These are phyloP conservation scores for Aurelia sp. DNA, from an alignment of 30 jellyfish, hydroid and myxozoan species.

Conservation along the genomic window DNA sequence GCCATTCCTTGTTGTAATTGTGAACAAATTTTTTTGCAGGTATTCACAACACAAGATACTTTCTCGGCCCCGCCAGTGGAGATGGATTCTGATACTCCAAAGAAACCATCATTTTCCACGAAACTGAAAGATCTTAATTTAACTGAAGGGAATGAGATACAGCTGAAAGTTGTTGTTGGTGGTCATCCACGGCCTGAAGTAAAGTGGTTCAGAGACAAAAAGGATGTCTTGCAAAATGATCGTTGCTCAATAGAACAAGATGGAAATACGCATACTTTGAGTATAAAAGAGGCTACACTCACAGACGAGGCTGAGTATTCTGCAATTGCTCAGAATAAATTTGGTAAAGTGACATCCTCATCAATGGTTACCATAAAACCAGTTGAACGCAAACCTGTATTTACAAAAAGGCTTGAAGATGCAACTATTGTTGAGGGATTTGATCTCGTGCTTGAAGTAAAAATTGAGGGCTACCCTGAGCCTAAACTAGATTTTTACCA, in stretches of 20 bases:
- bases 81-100: conserved; percentile 18
- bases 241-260: conserved; percentile 39
- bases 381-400: conserved; percentile 64
- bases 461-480: conserved; percentile 77
- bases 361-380: conserved; percentile 73
- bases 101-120: conserved; percentile 50
- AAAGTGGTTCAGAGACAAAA: conserved; percentile 82
- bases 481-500: conserved; percentile 87
- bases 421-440: conserved; percentile 71
- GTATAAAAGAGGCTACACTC: conserved; percentile 40
- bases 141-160: conserved; percentile 64
- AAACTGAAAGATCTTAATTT: conserved; percentile 34
- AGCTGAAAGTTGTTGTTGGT: conserved; percentile 25
- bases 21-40: background rate
- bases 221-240: conserved; percentile 41
- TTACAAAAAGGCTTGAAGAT: conserved; percentile 64
- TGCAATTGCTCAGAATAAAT: conserved; percentile 61
- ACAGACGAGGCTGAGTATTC: conserved; percentile 90
- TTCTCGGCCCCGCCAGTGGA: conserved; percentile 14
- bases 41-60: conserved; percentile 13
- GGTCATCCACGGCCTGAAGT: conserved; percentile 78
- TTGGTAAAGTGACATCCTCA: conserved; percentile 65
- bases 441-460: conserved; percentile 52
- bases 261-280: conserved; percentile 23
- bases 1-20: no score